Evolutionary conservation across 2,797 vertebrate species (phyloP).

Genomic region (Anas acuta): DNA sequence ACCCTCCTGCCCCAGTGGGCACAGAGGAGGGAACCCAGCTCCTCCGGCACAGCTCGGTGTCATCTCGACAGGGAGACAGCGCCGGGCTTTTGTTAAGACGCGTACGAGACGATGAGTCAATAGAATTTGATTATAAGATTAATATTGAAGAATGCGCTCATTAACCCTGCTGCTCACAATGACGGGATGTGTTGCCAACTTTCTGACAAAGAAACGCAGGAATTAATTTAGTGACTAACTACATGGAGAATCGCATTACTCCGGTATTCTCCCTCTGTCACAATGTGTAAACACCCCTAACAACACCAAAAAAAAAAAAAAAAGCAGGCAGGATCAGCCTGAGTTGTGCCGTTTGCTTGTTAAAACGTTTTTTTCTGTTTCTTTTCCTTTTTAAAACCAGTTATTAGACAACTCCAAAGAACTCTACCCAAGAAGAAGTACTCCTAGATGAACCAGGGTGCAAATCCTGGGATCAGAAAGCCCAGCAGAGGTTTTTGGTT

Average conservation of each 20-base stretch:
- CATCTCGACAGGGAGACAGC: background rate
- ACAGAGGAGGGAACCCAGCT: background rate
- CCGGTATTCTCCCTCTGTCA: background rate
- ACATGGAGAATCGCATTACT: background rate
- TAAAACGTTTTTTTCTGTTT: background rate
- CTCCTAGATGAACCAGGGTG: background rate
- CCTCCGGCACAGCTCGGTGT: background rate
- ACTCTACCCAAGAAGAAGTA: background rate
- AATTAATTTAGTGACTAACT: slow-evolving; percentile 23
- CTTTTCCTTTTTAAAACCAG: background rate
- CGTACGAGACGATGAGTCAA: background rate
- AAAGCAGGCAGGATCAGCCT: background rate
- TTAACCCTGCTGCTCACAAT: slow-evolving; percentile 3
- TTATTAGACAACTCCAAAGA: background rate
- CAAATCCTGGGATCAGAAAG: background rate
- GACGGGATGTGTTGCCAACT: background rate
- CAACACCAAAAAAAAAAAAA: background rate
- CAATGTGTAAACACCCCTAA: background rate
- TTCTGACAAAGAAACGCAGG: background rate
- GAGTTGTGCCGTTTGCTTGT: background rate
- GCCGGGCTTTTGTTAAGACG: background rate
- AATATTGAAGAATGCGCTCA: background rate
- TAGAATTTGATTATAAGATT: background rate
- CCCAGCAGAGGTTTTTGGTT: too few relatives aligned
- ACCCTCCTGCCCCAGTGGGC: background rate